Evolutionary conservation across 1,140 invertebrate species (phyloP), one percentile per base, ranked within the genome.

Genomic region (Drosophila arawakana): DNA sequence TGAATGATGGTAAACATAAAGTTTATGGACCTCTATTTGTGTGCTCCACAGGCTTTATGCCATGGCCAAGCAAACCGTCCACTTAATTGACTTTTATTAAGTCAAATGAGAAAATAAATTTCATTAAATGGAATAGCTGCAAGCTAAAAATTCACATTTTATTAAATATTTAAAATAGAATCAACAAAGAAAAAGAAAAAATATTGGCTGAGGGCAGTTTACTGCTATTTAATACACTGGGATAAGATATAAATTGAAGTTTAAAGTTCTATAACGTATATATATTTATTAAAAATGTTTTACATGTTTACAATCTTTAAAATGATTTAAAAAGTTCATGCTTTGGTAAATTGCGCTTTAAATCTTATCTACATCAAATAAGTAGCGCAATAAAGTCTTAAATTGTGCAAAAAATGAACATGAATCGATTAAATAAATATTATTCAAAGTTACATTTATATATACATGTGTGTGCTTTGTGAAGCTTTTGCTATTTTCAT

Each of bases 371-470:
- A 39, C 35, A 35, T 39, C 21, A 60, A 55, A 70, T 65, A 80
- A 77, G 54, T 80, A 68, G 54, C 68, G 47, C 67, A 77, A 84
- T 83, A 80, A 61, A 80, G 69, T 41, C 77, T 77, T 84, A 74
- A 84, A 83, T 54, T 73, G 63, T 59, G 66, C 35, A 25, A 9
- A 15, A 70, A 70, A 82, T 72, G 80, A 80, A 77, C 65, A 80
- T 52, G 57, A 44, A 52, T 39, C 30, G 63, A 81, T 82, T 73
- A 6, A 59, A 11, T 52, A 13, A 52, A 73, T 44, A 50, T 34
- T 35, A 34, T 39, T 39, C 18, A 9, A 68, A 68, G n/a, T 10
- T 35, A 25, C 25, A n/a, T 34, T 58, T 10, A 37, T 21, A 52
- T 71, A 35, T 25, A 30, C 50, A 18, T 13, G 18, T 44, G 15